A percentile compares a stretch with the other conserved stretches of the same genome.
These are phyloP conservation scores for Brachionus plicatilis DNA, from an alignment of 1,140 invertebrate species.

Conservation along the genomic window DNA sequence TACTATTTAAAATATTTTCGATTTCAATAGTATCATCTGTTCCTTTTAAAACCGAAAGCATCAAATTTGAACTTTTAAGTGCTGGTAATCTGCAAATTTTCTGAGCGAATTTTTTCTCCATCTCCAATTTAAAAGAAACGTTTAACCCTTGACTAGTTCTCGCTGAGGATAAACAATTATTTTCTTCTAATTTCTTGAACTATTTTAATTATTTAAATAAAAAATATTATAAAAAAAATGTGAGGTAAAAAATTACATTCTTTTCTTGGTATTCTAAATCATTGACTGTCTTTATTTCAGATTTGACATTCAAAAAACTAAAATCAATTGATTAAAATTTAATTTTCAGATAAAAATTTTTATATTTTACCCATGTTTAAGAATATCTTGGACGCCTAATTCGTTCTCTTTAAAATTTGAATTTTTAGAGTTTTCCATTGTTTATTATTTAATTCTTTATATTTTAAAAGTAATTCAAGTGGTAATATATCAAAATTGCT, in stretches of 20 bases:
- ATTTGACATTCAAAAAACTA: conserved; percentile 4
- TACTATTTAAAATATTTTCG: conserved; percentile 36
- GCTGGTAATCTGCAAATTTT: conserved; percentile 28
- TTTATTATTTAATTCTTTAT: background rate
- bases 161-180: background rate
- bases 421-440: background rate
- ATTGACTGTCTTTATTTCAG: background rate
- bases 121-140: conserved; percentile 20
- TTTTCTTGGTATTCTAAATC: conserved; percentile 1
- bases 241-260: background rate
- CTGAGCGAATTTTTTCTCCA: background rate
- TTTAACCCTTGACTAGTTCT: conserved; percentile 20
- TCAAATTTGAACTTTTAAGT: conserved; percentile 24
- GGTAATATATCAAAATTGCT: background rate
- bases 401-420: conserved; percentile 8
- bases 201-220: background rate
- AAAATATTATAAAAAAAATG: background rate
- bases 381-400: conserved; percentile 30
- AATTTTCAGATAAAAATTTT: background rate
- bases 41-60: conserved; percentile 8
- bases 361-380: background rate
- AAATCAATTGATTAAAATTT: background rate
- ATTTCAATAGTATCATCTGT: conserved; percentile 25
- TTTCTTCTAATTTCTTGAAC: background rate
- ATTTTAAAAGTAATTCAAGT: background rate